Percentiles rank a stretch among this genome's conserved stretches.
Conservation (phyloP, 2,113 vertebrate species). For the Pygoscelis antarcticus region DNA sequence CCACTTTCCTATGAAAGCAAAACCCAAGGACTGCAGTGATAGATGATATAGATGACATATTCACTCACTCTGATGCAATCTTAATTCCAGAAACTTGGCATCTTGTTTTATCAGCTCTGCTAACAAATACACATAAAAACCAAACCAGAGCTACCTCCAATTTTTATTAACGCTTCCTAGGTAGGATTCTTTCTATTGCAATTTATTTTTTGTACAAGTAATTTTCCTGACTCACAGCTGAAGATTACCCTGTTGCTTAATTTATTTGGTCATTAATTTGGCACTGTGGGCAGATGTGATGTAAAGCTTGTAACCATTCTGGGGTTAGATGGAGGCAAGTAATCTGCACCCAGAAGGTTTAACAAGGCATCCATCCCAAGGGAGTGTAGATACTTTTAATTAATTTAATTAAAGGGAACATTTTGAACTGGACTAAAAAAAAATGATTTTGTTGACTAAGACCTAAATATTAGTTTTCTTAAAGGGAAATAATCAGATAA, state of each 20-base stretch:
- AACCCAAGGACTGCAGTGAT: not conserved
- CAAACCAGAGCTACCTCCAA: not conserved
- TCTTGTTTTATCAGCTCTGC: not conserved
- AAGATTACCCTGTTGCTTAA: constrained; percentile 32
- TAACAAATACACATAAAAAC: not conserved
- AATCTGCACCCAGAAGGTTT: constrained; percentile 42
- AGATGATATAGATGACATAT: not conserved
- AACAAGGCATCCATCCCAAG: constrained; percentile 30
- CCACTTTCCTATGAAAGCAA: not conserved
- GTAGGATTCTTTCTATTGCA: constrained; percentile 5
- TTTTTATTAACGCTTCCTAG: not conserved
- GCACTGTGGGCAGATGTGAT: constrained; percentile 38
- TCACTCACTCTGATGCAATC: not conserved
- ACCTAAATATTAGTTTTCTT: not conserved
- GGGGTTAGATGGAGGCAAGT: constrained; percentile 34
- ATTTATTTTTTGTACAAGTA: not conserved
- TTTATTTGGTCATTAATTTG: constrained; percentile 48
- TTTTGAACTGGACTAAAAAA: constrained; percentile 7
- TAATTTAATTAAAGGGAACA: constrained; percentile 47
- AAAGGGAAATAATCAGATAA: not conserved
- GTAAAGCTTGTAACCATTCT: constrained; percentile 32
- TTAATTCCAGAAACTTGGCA: not conserved
- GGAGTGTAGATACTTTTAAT: constrained; percentile 28
- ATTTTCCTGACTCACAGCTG: constrained; percentile 27
- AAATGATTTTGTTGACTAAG: not conserved